These are phyloP conservation scores for Carcina quercana DNA, from an alignment of 2,888 invertebrate genomes.

Conservation along the genomic window DNA sequence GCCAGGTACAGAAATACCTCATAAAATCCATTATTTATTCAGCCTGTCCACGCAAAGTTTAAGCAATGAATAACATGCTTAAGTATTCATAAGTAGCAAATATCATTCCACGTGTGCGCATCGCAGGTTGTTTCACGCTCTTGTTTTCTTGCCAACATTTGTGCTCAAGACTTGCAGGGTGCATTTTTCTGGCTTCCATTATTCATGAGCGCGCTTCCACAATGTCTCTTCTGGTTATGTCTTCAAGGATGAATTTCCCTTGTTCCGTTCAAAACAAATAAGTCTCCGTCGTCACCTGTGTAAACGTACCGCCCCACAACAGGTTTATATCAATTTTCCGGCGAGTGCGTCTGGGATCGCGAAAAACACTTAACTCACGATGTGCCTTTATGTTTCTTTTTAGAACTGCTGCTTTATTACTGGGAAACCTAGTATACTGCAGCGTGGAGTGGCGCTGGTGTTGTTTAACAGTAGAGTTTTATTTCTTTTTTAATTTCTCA, in stretches of 20 bases:
- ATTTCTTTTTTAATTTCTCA: too few relatives aligned
- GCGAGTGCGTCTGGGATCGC: conserved; percentile 63
- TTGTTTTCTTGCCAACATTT: conserved; percentile 52
- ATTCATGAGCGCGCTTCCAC: conserved; percentile 22
- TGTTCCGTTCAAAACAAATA: conserved; percentile 35
- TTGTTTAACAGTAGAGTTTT: too few relatives aligned
- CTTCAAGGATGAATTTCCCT: conserved; percentile 30
- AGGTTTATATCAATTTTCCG: conserved; percentile 72
- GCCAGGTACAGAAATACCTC: not conserved
- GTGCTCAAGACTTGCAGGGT: conserved; percentile 49
- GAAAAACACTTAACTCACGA: conserved; percentile 55
- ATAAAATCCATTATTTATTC: too few relatives aligned
- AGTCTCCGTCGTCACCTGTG: conserved; percentile 58
- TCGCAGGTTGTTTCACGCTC: conserved; percentile 39
- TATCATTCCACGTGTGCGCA: conserved; percentile 23
- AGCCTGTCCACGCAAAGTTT: too few relatives aligned
- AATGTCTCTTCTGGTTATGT: conserved; percentile 22
- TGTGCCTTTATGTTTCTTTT: conserved; percentile 39
- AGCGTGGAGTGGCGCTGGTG: not conserved
- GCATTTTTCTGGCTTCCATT: conserved; percentile 54
- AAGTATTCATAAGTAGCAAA: conserved; percentile 43
- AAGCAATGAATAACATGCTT: conserved; percentile 26
- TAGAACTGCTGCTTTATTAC: conserved; percentile 23
- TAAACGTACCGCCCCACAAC: conserved; percentile 57
- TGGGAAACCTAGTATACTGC: not conserved